Evolutionary conservation across 2,113 vertebrate genomes (phyloP).

Genomic region (Hypocryptadius cinnamomeus): DNA sequence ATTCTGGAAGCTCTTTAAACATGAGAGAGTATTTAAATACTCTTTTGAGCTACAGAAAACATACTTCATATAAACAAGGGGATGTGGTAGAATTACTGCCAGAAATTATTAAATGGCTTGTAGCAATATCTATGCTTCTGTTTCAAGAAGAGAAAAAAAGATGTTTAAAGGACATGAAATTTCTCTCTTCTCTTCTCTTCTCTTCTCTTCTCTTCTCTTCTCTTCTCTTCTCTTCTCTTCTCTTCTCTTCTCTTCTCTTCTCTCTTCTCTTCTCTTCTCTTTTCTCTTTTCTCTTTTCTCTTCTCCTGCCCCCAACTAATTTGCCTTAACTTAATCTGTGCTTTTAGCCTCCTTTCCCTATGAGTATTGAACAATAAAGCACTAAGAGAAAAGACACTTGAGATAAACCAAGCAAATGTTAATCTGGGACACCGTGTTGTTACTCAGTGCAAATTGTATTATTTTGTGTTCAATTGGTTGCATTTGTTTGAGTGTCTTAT

Average conservation of each 20-base stretch:
- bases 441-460: not conserved
- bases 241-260: not conserved
- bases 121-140: not conserved
- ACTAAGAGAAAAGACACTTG: not conserved
- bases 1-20: not conserved
- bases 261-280: not conserved
- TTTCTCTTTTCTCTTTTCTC: not conserved
- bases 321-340: not conserved
- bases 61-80: not conserved
- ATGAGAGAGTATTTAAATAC: not conserved
- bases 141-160: not conserved
- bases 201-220: not conserved
- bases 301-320: not conserved
- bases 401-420: rapidly evolving
- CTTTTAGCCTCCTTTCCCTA: not conserved
- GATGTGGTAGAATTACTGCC: not conserved
- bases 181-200: not conserved
- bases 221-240: not conserved
- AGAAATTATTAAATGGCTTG: constrained; percentile 8
- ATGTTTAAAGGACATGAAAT: not conserved
- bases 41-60: not conserved
- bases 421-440: not conserved
- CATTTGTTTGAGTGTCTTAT: not conserved
- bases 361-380: not conserved
- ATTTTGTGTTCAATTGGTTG: not conserved